phyloP scores from a whole-genome alignment of 2,888 invertebrate genomes.

The Scaptomyza caliginosa region DNA sequence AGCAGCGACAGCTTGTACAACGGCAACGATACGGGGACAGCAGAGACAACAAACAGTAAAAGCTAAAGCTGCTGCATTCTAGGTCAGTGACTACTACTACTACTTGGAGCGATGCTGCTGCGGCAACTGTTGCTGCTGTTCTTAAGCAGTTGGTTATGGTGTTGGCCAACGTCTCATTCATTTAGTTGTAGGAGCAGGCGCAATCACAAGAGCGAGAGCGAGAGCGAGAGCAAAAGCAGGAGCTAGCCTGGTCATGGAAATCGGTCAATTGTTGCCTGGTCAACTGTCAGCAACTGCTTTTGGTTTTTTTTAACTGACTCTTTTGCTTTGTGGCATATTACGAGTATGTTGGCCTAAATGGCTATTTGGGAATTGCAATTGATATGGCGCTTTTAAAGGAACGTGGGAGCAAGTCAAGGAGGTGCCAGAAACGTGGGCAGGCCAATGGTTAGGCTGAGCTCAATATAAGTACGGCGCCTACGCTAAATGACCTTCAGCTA shows the following conservation, averaged over 20 bases:
- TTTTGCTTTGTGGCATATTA: slow-evolving; percentile 26
- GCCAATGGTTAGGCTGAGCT: no score
- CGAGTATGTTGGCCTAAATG: slow-evolving; percentile 62
- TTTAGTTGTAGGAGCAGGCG: slow-evolving; percentile 56
- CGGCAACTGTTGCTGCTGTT: slow-evolving; percentile 27
- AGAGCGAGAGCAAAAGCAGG: slow-evolving; percentile 17
- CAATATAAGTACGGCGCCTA: slow-evolving; percentile 8
- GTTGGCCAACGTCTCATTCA: slow-evolving; percentile 77
- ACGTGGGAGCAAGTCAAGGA: background rate
- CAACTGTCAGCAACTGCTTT: slow-evolving; percentile 66
- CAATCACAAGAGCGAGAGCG: background rate
- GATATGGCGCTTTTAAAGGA: background rate
- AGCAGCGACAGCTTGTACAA: slow-evolving; percentile 43
- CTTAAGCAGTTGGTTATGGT: slow-evolving; percentile 50
- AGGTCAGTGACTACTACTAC: slow-evolving; percentile 72
- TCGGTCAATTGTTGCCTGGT: slow-evolving; percentile 76
- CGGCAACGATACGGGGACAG: slow-evolving; percentile 57
- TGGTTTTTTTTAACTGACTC: slow-evolving; percentile 34
- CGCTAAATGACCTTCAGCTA: slow-evolving; percentile 43
- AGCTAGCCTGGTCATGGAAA: slow-evolving; percentile 53
- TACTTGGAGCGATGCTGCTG: slow-evolving; percentile 44
- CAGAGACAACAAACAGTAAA: slow-evolving; percentile 76
- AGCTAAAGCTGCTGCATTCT: slow-evolving; percentile 75
- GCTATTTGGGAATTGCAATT: slow-evolving; percentile 43
- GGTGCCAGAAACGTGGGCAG: no score